phyloP scores from a whole-genome alignment of 1,140 invertebrate genomes.

The Bacillus rossius region DNA sequence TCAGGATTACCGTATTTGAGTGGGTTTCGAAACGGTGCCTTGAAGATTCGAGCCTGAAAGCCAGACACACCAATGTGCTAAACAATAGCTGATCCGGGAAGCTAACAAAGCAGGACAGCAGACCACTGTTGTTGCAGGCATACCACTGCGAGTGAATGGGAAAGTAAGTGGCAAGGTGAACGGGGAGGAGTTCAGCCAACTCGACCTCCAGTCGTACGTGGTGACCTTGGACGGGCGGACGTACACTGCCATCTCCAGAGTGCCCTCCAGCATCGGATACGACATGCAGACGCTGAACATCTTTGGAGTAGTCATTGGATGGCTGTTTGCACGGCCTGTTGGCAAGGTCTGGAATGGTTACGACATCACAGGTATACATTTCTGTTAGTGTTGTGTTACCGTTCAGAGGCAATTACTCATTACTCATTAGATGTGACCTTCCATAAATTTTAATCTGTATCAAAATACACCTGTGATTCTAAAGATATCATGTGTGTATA shows the following conservation, averaged over 20 bases:
- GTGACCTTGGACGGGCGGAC: slow-evolving; percentile 81
- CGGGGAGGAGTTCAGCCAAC: slow-evolving; percentile 59
- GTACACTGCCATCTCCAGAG: slow-evolving; percentile 84
- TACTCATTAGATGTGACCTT: no score
- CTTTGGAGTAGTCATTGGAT: slow-evolving; percentile 77
- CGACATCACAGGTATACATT: slow-evolving; percentile 58
- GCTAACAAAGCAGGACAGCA: no score
- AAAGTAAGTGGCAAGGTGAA: slow-evolving; percentile 78
- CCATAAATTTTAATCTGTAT: no score
- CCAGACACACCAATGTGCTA: no score
- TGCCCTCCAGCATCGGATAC: slow-evolving; percentile 64
- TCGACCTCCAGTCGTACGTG: slow-evolving; percentile 90
- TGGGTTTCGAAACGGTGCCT: no score
- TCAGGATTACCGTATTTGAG: no score
- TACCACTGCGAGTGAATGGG: slow-evolving; percentile 79
- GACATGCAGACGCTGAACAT: slow-evolving; percentile 74
- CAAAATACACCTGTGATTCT: no score
- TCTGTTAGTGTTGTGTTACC: no score
- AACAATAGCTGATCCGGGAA: no score
- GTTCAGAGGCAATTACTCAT: no score
- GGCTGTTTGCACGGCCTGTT: slow-evolving; percentile 83
- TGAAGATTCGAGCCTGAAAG: no score
- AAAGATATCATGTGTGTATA: no score
- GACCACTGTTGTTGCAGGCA: slow-evolving; percentile 48
- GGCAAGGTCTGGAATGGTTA: slow-evolving; percentile 78